phyloP scores from a whole-genome alignment of 2,888 invertebrate genomes.

The Bellardia pandia region DNA sequence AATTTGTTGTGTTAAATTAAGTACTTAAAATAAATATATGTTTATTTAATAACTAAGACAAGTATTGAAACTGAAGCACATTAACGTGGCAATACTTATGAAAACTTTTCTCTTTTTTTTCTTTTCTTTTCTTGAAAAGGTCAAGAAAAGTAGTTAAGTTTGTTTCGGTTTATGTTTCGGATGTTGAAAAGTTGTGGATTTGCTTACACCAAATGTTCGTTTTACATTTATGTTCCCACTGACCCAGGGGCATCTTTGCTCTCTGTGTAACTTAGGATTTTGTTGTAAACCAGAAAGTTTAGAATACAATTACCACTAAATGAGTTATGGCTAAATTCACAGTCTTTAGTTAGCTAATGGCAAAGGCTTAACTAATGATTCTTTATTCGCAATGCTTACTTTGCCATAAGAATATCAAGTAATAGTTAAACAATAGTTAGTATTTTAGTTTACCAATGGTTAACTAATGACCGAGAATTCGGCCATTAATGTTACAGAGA shows the following conservation, averaged over 20 bases:
- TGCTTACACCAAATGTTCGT: not conserved
- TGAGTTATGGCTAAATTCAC: no score
- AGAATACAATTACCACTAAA: not conserved
- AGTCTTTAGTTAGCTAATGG: no score
- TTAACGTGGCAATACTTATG: not conserved
- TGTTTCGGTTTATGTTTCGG: constrained; percentile 8
- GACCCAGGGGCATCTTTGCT: not conserved
- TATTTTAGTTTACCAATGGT: no score
- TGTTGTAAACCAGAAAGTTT: constrained; percentile 16
- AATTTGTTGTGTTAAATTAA: constrained; percentile 19
- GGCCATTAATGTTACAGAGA: constrained; percentile 5
- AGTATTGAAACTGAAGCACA: not conserved
- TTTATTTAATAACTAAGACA: constrained; percentile 9
- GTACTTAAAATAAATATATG: not conserved
- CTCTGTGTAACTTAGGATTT: constrained; percentile 23
- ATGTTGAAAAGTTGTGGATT: constrained; percentile 2
- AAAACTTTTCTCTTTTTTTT: constrained; percentile 31
- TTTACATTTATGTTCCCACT: not conserved
- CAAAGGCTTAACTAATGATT: no score
- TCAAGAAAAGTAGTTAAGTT: constrained; percentile 37
- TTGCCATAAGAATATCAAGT: no score
- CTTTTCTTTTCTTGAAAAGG: not conserved
- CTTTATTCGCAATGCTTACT: no score
- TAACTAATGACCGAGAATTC: no score
- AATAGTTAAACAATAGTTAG: no score